Base-by-base conservation (phyloP, 1,140 invertebrate species). In the Cotesia glomerata region DNA sequence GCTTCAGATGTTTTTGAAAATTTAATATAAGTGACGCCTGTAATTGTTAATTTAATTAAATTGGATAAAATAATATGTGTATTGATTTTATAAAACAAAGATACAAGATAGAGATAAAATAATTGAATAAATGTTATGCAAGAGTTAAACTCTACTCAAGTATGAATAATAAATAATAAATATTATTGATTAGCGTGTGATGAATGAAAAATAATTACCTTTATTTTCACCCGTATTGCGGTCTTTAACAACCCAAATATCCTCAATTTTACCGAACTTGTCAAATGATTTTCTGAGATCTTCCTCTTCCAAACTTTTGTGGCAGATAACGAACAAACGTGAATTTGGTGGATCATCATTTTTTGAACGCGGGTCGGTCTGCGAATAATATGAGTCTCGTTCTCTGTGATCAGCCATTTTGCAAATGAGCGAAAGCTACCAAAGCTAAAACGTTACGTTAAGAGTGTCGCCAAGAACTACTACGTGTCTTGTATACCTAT, bases 161-260 rank as follows among this genome's bases (percentile, higher is more conserved):
- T 5, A 35, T 18, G 8, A 9, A 18, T 9, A 26, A 61, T 35
- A 16, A 51, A 58, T 18, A 9, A 59, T 16, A 71, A 77, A 75
- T 68, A 79, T 64, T 78, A 78, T 79, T 35, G 76, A 79, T 79
- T 77, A 39, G 45, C 32, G 39, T 7, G 63, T 13, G 11, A 18
- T 69, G 11, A 62, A 39, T 61, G 49, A 26, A 45, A 35, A 8
- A 52, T 63, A 74, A 66, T 81, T 88, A 92, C 96, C 96, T 91
- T 97, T 97, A 77, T 93, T 92, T 81, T 96, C 94, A 58, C 95
- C 94, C 45, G 94, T 93, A 58, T 87, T 90, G 49, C 93, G 92
- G 81, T 97, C 94, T 87, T 93, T 95, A 5, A 97, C 94, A 76
- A 97, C 91, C 91, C 94, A 95, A 36, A 97, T 90, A 85, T 97